Conservation (phyloP, 30 jellyfish, hydroid and myxozoan species). For the Aurelia sp. region DNA sequence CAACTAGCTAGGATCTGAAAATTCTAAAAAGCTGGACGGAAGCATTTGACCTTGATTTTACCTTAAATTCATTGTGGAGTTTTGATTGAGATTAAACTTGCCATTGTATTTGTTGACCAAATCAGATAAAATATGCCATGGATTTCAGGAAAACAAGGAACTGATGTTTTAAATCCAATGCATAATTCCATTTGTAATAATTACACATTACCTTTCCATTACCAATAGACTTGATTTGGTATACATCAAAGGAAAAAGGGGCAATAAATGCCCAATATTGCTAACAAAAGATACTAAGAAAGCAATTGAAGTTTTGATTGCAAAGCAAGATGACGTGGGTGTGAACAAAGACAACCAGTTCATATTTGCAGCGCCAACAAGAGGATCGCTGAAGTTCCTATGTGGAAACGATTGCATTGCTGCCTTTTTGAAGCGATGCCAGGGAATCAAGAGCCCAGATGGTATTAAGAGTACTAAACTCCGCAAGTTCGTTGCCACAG, state of each 20-base stretch:
- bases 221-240: slow-evolving; percentile 46
- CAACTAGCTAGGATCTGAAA: too few relatives aligned
- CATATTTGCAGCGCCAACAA: slow-evolving; percentile 58
- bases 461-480: slow-evolving; percentile 46
- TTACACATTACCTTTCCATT: background rate
- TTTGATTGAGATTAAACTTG: background rate
- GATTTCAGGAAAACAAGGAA: too few relatives aligned
- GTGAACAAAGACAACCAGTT: slow-evolving; percentile 17
- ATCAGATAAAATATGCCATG: background rate
- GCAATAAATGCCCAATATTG: slow-evolving; percentile 44
- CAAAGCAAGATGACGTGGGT: slow-evolving; percentile 22
- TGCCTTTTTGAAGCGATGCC: slow-evolving; percentile 7
- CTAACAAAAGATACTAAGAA: slow-evolving; percentile 6
- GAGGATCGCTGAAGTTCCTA: slow-evolving; percentile 28
- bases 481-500: slow-evolving; percentile 54
- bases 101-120: background rate
- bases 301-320: slow-evolving; percentile 48
- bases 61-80: background rate
- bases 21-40: too few relatives aligned
- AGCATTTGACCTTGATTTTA: too few relatives aligned
- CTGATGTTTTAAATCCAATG: too few relatives aligned
- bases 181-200: too few relatives aligned
- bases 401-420: slow-evolving; percentile 65
- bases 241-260: slow-evolving; percentile 52
- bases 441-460: slow-evolving; percentile 20